Evolutionary conservation across 2,888 invertebrate species (phyloP), one percentile per base, ranked within the genome.

Genomic region (Pycnomerus fuliginosus): DNA sequence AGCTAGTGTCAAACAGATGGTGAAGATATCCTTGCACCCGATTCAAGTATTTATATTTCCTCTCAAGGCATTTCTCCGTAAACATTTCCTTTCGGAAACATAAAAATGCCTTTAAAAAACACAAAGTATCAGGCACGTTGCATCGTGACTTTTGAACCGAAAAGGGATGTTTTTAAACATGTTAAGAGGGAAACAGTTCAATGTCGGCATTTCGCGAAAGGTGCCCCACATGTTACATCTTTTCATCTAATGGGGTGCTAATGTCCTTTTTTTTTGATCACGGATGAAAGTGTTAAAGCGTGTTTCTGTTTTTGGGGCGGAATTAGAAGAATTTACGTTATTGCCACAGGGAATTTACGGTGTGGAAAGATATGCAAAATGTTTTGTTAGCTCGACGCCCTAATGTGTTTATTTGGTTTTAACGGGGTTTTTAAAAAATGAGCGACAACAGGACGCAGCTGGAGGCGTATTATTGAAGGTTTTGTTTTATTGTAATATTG

Each of bases 51-150:
- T 55, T 55, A 58, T 55, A 58, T 45, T 52, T 58, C 58, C 56
- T 52, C 44, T 48, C 38, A 25, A 16, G 16, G 33, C 33, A 28
- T 37, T 44, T 28, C 55, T 58, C 55, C 53, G 55, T 59, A 61
- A 63, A 62, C 59, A 62, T 56, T 52, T 60, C 59, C 56, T 55
- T 59, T 61, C 53, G 61, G 62, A 63, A 62, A 62, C 61, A 61
- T 62, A 61, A 61, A 62, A 64, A 62, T 58, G 50, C 57, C 52
- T 45, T 50, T 53, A 56, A 61, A 61, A 57, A 52, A 36, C 23
- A 16, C 35, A 37, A 36, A 28, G 20, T n/a, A n/a, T n/a, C n/a
- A 8, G 36, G 46, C 41, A 42, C 46, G 46, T 42, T 42, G 12
- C 25, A 25, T 30, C 45, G 49, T 49, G 49, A 49, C 46, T 50